Conservation (phyloP, 2,113 vertebrate species). For the Bombycilla garrulus region DNA sequence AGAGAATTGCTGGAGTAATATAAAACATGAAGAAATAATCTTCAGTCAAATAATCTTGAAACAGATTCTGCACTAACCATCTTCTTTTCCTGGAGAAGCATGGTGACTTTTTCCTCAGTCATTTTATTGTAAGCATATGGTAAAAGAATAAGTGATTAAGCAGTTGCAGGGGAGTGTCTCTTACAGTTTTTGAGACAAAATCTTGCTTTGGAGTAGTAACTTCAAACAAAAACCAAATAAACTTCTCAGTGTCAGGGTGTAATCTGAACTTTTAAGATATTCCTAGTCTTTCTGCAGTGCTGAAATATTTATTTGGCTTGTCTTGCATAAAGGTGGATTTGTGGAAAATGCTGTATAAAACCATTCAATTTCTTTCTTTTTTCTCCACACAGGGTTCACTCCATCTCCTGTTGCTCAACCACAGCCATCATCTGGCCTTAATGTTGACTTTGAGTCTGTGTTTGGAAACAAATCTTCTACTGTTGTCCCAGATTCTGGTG, state of each 20-base stretch:
- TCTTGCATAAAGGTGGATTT: neutral
- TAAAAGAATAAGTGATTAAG: neutral
- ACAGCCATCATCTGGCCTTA: slow-evolving; percentile 86
- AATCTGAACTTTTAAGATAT: neutral
- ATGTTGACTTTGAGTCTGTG: slow-evolving; percentile 94
- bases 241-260: neutral
- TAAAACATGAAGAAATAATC: neutral
- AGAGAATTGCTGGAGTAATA: neutral
- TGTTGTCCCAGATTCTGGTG: slow-evolving; percentile 81
- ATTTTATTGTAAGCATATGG: neutral
- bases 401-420: slow-evolving; percentile 83
- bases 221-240: neutral
- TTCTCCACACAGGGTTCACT: slow-evolving; percentile 79
- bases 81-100: neutral
- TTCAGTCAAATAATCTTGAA: neutral
- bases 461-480: slow-evolving; percentile 93
- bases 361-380: neutral
- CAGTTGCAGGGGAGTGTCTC: neutral
- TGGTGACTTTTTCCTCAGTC: neutral
- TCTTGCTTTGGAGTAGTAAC: neutral
- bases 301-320: neutral
- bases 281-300: neutral
- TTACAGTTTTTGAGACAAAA: neutral
- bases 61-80: neutral
- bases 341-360: neutral